Base-by-base conservation (phyloP, 2,888 invertebrate species). In the Lycophotia porphyrea region DNA sequence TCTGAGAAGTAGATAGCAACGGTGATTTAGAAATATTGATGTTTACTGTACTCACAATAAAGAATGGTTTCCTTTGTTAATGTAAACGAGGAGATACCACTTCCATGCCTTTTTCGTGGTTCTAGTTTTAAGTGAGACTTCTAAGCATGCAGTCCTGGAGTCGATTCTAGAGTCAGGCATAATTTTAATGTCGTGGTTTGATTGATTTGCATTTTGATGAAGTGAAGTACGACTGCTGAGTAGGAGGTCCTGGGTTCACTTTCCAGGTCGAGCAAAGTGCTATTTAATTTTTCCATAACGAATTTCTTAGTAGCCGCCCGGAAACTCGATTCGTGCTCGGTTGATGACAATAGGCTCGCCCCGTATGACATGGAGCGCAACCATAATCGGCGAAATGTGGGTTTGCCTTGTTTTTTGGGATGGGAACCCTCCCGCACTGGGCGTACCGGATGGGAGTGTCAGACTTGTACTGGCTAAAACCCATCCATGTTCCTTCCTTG, bases 11-110 rank as follows among this genome's bases (percentile, higher is more conserved):
- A 64, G 24, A 77, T 64, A 47, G 71, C 64, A 39, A 58, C 24
- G 5, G 34, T 47, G 39, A 77, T 77, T 71, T 76, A 64, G 31
- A 64, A 47, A 64, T 63, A 64, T 71, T 44, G 63, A 27, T 31
- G 74, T 39, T 63, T 63, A 42, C 69, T 18, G 27, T 49, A 27
- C 49, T 49, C 5, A 39, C 49, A 44, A 44, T 63, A 52, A 63
- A 49, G 15, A 36, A 21, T 31, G 5, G 44, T 39, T 49, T 49
- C 34, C 49, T 52, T 76, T 44, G 21, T 34, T 44, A 72, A 64
- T 55, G 21, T 47, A 8, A 21, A 47, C 24, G 47, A 9, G 24
- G 24, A 8, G 21, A 24, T 47, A 47, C 44, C 44, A 21, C 44
- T 47, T 47, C 2, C 44, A 21, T 9, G 21, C 2, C 31, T 21